Evolutionary conservation across 2,888 invertebrate species (phyloP).

Genomic region (Crematogaster levior): DNA sequence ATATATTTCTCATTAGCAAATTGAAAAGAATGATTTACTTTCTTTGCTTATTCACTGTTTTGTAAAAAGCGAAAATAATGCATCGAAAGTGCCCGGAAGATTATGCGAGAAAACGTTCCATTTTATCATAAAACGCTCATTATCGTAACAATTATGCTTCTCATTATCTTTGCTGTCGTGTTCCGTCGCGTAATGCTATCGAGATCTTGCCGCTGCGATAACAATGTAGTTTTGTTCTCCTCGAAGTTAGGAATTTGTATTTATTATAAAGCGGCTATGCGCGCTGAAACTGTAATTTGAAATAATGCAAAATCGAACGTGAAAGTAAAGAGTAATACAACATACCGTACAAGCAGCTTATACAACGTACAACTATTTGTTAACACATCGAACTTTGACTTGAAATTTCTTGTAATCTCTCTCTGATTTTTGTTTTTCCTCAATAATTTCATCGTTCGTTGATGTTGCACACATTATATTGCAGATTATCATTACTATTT

Average conservation of each 20-base stretch:
- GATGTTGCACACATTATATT: neutral
- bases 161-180: conserved; percentile 37
- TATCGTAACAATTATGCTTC: conserved; percentile 54
- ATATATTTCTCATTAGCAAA: conserved; percentile 6
- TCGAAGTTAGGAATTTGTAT: conserved; percentile 53
- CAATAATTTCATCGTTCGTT: neutral
- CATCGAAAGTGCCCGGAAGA: neutral
- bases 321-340: neutral
- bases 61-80: neutral
- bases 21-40: neutral
- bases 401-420: conserved; percentile 15
- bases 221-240: conserved; percentile 58
- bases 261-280: conserved; percentile 43
- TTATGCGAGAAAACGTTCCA: neutral
- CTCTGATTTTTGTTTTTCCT: neutral
- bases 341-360: neutral
- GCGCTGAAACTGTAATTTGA: conserved; percentile 34
- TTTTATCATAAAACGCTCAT: conserved; percentile 52
- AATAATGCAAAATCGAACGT: conserved; percentile 39
- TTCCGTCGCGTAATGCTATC: conserved; percentile 48
- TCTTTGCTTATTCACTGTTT: neutral
- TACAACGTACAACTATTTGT: conserved; percentile 1
- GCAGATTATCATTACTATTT: neutral
- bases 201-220: conserved; percentile 58
- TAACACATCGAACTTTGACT: neutral